Conservation (phyloP, 2,113 vertebrate species). For the Nannobrachium achirus region DNA sequence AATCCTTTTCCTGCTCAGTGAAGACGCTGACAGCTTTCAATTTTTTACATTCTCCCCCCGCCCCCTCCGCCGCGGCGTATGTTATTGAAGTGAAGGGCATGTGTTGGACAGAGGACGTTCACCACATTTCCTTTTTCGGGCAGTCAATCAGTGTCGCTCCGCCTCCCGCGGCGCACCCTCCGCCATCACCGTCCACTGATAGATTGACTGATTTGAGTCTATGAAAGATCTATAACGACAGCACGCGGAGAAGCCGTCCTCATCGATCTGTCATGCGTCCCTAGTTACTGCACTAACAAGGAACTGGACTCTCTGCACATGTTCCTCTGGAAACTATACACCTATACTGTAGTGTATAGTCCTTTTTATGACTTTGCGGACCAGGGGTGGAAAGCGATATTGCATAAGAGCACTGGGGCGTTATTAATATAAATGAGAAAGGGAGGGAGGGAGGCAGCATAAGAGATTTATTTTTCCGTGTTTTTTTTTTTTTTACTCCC, state of each 20-base stretch:
- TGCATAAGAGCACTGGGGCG: not conserved
- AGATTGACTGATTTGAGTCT: constrained; percentile 64
- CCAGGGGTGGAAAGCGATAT: constrained; percentile 27
- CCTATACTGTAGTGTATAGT: not conserved
- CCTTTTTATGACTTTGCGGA: not conserved
- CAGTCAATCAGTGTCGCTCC: constrained; percentile 42
- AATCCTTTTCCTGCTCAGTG: constrained; percentile 14
- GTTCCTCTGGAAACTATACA: constrained; percentile 15
- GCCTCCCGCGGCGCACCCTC: constrained; percentile 19
- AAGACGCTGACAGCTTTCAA: constrained; percentile 55
- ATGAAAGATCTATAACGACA: constrained; percentile 66
- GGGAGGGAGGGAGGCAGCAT: not conserved
- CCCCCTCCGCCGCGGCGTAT: constrained; percentile 30
- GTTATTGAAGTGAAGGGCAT: constrained; percentile 61
- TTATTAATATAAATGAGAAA: constrained; percentile 25
- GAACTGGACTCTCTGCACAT: constrained; percentile 3
- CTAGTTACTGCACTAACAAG: constrained; percentile 51
- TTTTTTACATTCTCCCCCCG: constrained; percentile 9
- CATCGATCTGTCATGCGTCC: constrained; percentile 58
- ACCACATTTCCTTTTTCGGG: constrained; percentile 46
- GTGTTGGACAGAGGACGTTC: constrained; percentile 47
- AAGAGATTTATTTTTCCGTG: not conserved
- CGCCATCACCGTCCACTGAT: constrained; percentile 42
- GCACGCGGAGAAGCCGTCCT: constrained; percentile 50
- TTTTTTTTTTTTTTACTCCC: too few relatives aligned